These are phyloP conservation scores for Proteles cristata DNA, from an alignment of 2,113 vertebrate species.

Conservation along the genomic window DNA sequence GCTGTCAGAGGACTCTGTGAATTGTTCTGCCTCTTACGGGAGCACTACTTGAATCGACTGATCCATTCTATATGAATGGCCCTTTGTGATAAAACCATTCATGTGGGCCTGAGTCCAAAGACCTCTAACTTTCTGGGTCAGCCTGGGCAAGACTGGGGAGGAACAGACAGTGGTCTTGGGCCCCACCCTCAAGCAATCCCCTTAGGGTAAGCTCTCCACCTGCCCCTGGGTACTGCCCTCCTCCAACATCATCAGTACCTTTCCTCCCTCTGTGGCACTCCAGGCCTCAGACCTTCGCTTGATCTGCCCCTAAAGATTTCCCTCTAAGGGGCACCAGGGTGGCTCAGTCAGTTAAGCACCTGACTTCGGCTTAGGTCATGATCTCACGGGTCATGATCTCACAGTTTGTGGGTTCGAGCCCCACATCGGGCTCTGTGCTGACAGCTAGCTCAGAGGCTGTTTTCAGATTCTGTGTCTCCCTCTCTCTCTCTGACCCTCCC, in stretches of 20 bases:
- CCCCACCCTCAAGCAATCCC: neutral
- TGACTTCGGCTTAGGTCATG: too few relatives aligned
- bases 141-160: neutral
- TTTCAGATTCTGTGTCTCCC: too few relatives aligned
- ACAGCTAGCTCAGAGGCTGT: too few relatives aligned
- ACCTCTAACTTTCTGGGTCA: neutral
- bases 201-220: neutral
- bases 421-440: too few relatives aligned
- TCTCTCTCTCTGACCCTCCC: too few relatives aligned
- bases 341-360: too few relatives aligned
- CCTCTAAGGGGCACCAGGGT: neutral
- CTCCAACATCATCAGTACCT: neutral
- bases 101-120: neutral
- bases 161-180: neutral
- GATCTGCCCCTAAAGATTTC: neutral
- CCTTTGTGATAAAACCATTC: neutral
- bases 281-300: neutral
- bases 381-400: too few relatives aligned
- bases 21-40: neutral
- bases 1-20: neutral
- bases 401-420: too few relatives aligned
- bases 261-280: neutral
- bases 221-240: neutral
- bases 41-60: neutral
- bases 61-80: too few relatives aligned